Base-by-base conservation (phyloP, 2,113 vertebrate genomes). In the Festucalex cinctus region DNA sequence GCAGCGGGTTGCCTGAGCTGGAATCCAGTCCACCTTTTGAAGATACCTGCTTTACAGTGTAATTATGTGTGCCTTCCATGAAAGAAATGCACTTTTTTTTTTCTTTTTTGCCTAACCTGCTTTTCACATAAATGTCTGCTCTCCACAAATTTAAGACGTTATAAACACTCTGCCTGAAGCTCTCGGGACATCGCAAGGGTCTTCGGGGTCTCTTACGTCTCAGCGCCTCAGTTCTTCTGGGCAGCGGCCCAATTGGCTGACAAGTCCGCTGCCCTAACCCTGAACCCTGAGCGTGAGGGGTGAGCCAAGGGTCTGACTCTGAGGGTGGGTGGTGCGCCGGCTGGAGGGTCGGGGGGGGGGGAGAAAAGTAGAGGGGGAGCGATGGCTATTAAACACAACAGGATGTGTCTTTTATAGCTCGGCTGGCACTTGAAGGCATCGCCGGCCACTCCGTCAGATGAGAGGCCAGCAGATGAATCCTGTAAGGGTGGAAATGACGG, bases 391-490 rank as follows among this genome's bases (percentile, higher is more conserved):
- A 89, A 91, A 92, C 83, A 90, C 84, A 86, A 83, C 83, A 88
- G 91, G 91, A 91, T 89, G 86, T 90, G 78, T 83, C 85, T 85
- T 89, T 90, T 90, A 89, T 85, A 87, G 84, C 81, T 70, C 22
- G 79, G 83, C 86, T 88, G 85, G 86, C 85, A 86, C 85, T 90
- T 91, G 78, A 88, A 92, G 88, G 88, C 79, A 90, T 90, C 84
- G 74, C 64, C 79, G 74, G 73, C 81, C 73, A 76, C 83, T 88
- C 86, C 77, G 83, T 71, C 48, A 82, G 80, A 87, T 82, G 81
- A 84, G 84, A 86, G 71, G 64, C 84, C 74, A 75, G 63, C 70
- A 89, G 88, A 89, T 89, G 87, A 88, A 91, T 91, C 88, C 87
- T 90, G 89, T 85, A 78, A 77, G 71, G 71, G 75, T 86, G 88